Evolutionary conservation across 2,113 vertebrate genomes (phyloP), one percentile per base, ranked within the genome.

Genomic region (Mandrillus leucophaeus): DNA sequence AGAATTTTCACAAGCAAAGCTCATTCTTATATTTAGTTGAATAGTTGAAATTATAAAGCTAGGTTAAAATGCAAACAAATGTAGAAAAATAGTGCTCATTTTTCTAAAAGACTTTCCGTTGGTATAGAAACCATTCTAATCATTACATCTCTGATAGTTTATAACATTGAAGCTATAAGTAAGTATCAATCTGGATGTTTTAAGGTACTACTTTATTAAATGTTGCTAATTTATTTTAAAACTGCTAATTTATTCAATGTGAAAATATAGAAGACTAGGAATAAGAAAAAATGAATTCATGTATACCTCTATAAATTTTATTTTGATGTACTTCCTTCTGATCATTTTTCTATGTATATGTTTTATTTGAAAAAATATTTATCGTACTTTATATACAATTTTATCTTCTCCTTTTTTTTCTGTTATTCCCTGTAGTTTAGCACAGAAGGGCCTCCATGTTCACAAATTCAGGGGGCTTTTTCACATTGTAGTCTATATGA

Each of bases 211-310:
- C 64, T 92, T 76, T 90, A 88, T 95, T 45, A 93, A 66, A 52
- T 68, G 16, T 8, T 57, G 17, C 83, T 83, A 90, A 80, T 79
- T 87, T 90, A 52, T 88, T 87, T 52, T 80, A 95, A 88, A 93
- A 22, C 13, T 89, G 23, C 22, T 73, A 30, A 75, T 48, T 89
- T 84, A 82, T 76, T 93, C 68, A 70, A 64, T 88, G 25, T 91
- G 25, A 95, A 97, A 95, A 93, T 91, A 79, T 1, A 80, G 75
- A 96, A 90, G 80, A 43, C 30, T 59, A 91, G 45, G 66, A 95
- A 83, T 66, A 76, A 70, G 40, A 66, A 78, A 88, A 79, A 93
- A 8, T 35, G 7, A 91, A 27, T 84, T 91, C 73, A 66, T 64
- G 11, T 17, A 43, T 91, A 83, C 10, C 76, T 89, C 20, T 27